Conservation (phyloP, 2,797 vertebrate genomes). For the Dermochelys coriacea region DNA sequence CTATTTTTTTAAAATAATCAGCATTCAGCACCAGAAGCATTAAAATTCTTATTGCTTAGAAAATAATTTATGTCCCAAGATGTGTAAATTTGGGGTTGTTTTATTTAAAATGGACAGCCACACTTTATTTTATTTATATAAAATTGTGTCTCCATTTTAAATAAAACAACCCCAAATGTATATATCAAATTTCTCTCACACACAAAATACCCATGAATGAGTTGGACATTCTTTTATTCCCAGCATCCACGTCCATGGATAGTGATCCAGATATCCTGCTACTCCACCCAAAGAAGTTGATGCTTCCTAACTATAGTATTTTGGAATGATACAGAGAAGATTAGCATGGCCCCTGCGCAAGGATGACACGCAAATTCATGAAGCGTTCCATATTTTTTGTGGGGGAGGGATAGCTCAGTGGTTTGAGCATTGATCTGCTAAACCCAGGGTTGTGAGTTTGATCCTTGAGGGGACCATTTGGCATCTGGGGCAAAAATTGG, state of each 20-base stretch:
- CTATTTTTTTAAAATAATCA: not conserved
- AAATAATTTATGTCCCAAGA: not conserved
- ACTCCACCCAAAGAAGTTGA: not conserved
- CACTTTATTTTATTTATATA: not conserved
- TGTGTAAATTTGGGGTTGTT: not conserved
- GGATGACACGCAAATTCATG: too few species aligned
- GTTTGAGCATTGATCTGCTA: too few species aligned
- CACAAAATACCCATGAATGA: not conserved
- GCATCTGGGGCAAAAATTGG: too few species aligned
- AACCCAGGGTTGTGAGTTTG: too few species aligned
- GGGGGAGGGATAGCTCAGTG: too few species aligned
- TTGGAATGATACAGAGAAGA: too few species aligned
- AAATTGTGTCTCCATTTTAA: not conserved
- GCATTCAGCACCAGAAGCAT: not conserved
- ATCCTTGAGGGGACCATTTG: too few species aligned
- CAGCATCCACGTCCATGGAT: not conserved
- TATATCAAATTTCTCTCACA: not conserved
- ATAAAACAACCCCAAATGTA: not conserved
- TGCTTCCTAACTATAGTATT: not conserved
- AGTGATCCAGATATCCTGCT: not conserved
- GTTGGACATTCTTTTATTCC: not conserved
- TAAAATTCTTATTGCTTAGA: not conserved
- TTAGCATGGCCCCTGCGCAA: too few species aligned
- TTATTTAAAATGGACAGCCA: not conserved
- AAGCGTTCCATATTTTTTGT: too few species aligned